Base-by-base conservation (phyloP, 2,888 invertebrate genomes). In the Seira ritae region DNA sequence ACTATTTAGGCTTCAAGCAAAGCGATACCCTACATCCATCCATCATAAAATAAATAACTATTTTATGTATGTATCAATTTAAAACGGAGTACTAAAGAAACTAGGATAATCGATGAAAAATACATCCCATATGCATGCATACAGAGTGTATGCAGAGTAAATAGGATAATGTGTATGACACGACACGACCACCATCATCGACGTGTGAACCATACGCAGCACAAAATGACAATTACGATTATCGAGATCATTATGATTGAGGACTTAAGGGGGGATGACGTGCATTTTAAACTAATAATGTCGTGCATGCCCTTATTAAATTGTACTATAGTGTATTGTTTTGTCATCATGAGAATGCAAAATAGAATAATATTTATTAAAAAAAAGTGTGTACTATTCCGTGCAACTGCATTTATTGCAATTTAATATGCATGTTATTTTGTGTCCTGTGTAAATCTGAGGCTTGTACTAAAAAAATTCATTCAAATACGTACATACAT, bases 221-320 rank as follows among this genome's bases (percentile, higher is more conserved):
- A 76, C 50, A 77, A 77, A 77, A 77, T 12, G 67, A 20, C 55
- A 42, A 71, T 72, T 66, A 79, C 65, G 71, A 71, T 78, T 65
- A 72, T 79, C 65, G 72, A 66, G 66, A 79, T 79, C 46, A 72
- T 79, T 8, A 60, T 60, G 60, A 60, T 60, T 60, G 60, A 60
- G 60, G 60, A 60, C 60, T 60, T n/a, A 15, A 19, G 60, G 12
- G 62, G 46, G 42, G 78, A 71, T 78, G 78, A 78, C 78, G 62
- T 66, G 19, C 20, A 50, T 60, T n/a, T 60, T 60, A 60, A 42
- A 12, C 60, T 60, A 42, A n/a, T n/a, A 22, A 67, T 50, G 76
- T 24, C 46, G 31, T 71, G 70, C 37, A 62, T 78, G 78, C 71
- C 78, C 78, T 78, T 78, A 78, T 78, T 78, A 31, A 62, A 60